These are phyloP conservation scores for Tipula helvola DNA, from an alignment of 2,888 invertebrate species.

Conservation along the genomic window DNA sequence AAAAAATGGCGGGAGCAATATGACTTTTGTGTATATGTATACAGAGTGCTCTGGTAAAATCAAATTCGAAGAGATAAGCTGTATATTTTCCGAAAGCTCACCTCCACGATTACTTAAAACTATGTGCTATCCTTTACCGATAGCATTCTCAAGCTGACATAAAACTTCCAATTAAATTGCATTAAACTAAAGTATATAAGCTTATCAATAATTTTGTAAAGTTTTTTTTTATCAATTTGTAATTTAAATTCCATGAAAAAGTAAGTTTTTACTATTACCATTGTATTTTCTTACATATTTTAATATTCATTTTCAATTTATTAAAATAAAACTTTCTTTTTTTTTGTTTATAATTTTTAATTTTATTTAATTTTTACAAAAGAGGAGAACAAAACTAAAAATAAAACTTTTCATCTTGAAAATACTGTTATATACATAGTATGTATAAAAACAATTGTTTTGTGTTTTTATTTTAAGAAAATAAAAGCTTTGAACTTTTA, in stretches of 20 bases:
- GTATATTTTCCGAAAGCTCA: no score
- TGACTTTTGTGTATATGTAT: no score
- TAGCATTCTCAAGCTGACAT: no score
- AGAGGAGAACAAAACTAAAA: not conserved
- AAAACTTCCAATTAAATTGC: no score
- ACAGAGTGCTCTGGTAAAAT: no score
- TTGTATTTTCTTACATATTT: not conserved
- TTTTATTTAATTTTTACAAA: not conserved
- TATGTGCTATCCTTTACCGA: no score
- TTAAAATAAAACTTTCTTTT: not conserved
- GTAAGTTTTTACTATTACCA: not conserved
- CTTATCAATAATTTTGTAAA: not conserved
- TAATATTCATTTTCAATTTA: not conserved
- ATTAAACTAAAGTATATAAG: not conserved
- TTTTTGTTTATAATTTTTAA: not conserved
- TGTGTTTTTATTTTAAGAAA: no score
- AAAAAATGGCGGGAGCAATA: no score
- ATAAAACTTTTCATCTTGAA: not conserved
- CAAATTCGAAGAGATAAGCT: no score
- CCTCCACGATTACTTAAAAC: no score
- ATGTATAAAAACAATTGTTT: not conserved
- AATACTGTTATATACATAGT: not conserved
- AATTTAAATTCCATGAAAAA: not conserved
- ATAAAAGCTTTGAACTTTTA: not conserved
- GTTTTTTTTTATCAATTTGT: not conserved